phyloP scores from a whole-genome alignment of 2,888 invertebrate genomes.

The Brachyopa scutellaris region DNA sequence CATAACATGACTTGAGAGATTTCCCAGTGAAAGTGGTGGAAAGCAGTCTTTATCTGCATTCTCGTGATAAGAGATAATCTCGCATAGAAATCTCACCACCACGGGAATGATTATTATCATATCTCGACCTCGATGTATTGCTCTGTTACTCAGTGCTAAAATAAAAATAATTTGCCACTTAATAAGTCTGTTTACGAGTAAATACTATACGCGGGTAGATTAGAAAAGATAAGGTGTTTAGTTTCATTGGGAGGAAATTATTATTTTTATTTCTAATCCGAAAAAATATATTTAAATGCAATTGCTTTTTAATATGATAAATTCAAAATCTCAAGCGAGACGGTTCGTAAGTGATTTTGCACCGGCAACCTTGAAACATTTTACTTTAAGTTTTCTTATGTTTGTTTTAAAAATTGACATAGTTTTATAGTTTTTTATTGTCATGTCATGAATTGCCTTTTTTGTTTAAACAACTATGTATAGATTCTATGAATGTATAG shows the following conservation, averaged over 20 bases:
- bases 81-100: slow-evolving; percentile 20
- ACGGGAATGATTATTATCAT: slow-evolving; percentile 30
- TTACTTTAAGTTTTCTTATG: too few species aligned
- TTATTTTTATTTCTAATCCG: too few species aligned
- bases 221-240: not conserved
- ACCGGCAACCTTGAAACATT: too few species aligned
- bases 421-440: too few species aligned
- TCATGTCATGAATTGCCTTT: too few species aligned
- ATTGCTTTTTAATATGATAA: too few species aligned
- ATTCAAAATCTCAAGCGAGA: too few species aligned
- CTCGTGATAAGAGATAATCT: slow-evolving; percentile 29
- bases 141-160: not conserved
- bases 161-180: not conserved
- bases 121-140: slow-evolving; percentile 8
- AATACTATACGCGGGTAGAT: not conserved
- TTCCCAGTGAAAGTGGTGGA: not conserved
- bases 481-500: too few species aligned
- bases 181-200: not conserved
- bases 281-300: too few species aligned
- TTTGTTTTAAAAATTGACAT: too few species aligned
- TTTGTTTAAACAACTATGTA: too few species aligned
- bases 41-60: not conserved
- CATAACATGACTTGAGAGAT: slow-evolving; percentile 3
- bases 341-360: too few species aligned
- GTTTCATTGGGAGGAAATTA: not conserved